Percentiles rank a stretch among this genome's conserved stretches.
phyloP scores from a whole-genome alignment of 2,113 vertebrate genomes.

The Psilopogon haemacephalus region DNA sequence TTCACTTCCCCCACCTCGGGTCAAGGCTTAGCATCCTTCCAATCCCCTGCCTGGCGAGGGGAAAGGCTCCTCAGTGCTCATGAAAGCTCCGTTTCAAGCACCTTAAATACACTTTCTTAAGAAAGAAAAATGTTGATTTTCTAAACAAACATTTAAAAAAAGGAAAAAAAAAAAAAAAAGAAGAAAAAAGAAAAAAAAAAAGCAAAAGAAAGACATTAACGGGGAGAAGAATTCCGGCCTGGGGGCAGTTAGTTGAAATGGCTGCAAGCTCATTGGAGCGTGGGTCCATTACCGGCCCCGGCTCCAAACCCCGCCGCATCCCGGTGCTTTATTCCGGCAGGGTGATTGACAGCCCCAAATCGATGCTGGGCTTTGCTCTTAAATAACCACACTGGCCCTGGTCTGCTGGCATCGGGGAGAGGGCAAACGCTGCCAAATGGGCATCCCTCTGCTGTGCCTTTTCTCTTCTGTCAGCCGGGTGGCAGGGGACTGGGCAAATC shows the following conservation, averaged over 20 bases:
- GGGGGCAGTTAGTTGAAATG: neutral
- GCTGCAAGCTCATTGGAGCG: constrained; percentile 27
- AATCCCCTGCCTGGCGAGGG: neutral
- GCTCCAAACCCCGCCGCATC: neutral
- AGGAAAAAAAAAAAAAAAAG: neutral
- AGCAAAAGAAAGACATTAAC: no score
- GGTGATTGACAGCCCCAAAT: constrained; percentile 27
- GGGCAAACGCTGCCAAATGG: neutral
- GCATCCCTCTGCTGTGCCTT: neutral
- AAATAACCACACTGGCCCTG: neutral
- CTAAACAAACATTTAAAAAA: neutral
- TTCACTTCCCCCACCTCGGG: neutral
- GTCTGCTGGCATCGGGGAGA: neutral
- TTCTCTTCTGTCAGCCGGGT: neutral
- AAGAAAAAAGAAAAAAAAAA: no score
- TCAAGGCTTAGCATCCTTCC: neutral
- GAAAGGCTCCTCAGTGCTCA: neutral
- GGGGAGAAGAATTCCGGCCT: neutral
- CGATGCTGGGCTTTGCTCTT: constrained; percentile 11
- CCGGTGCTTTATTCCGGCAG: neutral
- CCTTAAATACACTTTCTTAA: constrained; percentile 31
- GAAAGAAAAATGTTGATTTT: constrained; percentile 60
- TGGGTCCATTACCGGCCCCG: constrained; percentile 15
- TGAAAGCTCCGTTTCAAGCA: neutral
- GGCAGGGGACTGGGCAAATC: neutral